These are phyloP conservation scores for Ommatoiulus sabulosus DNA, from an alignment of 2,888 invertebrate species.

Conservation along the genomic window DNA sequence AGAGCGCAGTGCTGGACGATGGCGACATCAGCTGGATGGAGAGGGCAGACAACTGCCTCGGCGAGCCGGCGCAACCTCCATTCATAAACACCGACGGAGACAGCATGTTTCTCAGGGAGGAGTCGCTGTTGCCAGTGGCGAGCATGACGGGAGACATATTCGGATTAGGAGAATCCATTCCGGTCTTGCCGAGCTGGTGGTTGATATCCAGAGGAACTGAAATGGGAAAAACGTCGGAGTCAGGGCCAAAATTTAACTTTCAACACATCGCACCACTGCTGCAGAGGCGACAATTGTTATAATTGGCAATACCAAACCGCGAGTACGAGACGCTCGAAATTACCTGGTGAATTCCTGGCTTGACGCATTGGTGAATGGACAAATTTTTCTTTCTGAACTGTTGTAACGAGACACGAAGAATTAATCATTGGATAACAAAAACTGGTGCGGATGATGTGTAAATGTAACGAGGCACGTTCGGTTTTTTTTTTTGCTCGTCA, in stretches of 20 bases:
- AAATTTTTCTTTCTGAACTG: background rate
- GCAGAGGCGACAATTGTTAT: too few relatives aligned
- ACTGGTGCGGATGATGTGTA: background rate
- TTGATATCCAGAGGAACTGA: background rate
- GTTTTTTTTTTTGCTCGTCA: background rate
- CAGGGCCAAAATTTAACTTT: background rate
- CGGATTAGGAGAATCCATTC: background rate
- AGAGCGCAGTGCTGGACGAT: background rate
- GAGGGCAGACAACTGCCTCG: background rate
- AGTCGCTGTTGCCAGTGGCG: background rate
- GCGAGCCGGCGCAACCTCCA: background rate
- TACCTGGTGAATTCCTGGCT: background rate
- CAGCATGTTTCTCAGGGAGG: background rate
- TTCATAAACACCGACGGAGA: background rate
- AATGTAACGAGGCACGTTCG: background rate
- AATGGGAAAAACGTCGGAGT: background rate
- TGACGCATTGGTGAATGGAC: constrained; percentile 23
- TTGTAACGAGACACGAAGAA: constrained; percentile 13
- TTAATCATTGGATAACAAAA: background rate
- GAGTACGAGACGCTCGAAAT: background rate
- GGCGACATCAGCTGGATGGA: constrained; percentile 1
- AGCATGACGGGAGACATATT: constrained; percentile 7
- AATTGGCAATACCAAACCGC: background rate
- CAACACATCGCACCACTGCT: too few relatives aligned
- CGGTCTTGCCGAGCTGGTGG: background rate